Evolutionary conservation across 2,113 vertebrate species (phyloP), one percentile per base, ranked within the genome.

Genomic region (Hystrix brachyura): DNA sequence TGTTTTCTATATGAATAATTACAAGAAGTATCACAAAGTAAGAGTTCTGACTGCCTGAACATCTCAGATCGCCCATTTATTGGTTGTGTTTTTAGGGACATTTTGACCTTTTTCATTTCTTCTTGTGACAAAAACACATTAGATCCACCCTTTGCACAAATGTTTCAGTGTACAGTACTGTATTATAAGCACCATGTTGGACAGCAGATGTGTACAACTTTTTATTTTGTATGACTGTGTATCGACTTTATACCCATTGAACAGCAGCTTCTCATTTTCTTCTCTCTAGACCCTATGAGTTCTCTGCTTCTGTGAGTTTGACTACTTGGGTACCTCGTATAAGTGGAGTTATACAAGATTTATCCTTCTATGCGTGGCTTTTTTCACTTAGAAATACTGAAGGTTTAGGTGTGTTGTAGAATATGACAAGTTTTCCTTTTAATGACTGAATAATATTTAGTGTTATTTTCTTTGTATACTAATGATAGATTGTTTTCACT

Each of bases 261-360:
- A 67, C 0, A 12, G 11, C 15, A 5, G 2, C 12, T 11, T 6
- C 29, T 62, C 4, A 1, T 46, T 12, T 11, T 34, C 51, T n/a
- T 34, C 8, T 14, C 32, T 23, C 51, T 15, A 6, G 21, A 27
- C 7, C 25, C 6, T 29, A 2, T 19, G 17, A 25, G 2, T 25
- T 17, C 11, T 46, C 27, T 19, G 29, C 43, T 83, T 51, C 59
- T 46, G 0, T 72, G 65, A 46, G 10, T 38, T 29, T 46, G 34
- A 67, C 38, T 60, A 2, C 43, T 7, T 43, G 38, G n/a, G 38
- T 18, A n/a, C 29, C 10, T 62, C 23, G 4, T 57, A 13, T 34
- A 48, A 53, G 27, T 64, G 51, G 27, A 59, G 17, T 51, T 10
- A 7, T 21, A 4, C 1, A 69, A 29, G 21, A 4, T 32, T 27